phyloP scores from a whole-genome alignment of 1,140 invertebrate genomes.

The Lordiphosa mommai region DNA sequence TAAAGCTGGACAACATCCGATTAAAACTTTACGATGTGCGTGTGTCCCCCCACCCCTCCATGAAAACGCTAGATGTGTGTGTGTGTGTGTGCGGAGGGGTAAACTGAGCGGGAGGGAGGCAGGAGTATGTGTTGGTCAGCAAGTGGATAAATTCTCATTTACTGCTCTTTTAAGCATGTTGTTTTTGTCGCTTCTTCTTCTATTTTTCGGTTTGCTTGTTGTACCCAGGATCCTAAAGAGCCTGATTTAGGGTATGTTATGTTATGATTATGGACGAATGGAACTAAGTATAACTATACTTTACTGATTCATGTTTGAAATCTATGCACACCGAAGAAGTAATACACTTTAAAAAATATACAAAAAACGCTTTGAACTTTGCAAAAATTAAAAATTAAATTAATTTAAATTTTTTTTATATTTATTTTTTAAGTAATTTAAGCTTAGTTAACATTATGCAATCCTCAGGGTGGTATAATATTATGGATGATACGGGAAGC shows the following conservation, averaged over 20 bases:
- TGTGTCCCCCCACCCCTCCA: constrained; percentile 42
- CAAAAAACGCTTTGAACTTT: no score
- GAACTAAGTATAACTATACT: no score
- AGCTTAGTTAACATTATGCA: no score
- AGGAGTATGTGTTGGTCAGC: constrained; percentile 43
- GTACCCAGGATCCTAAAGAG: not conserved
- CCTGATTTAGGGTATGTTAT: not conserved
- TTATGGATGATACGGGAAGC: no score
- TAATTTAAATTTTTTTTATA: no score
- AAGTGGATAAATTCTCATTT: constrained; percentile 79
- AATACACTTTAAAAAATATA: no score
- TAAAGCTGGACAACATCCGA: constrained; percentile 78
- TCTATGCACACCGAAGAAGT: no score
- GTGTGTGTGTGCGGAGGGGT: constrained; percentile 2
- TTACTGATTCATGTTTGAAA: no score
- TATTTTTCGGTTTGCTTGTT: constrained; percentile 34
- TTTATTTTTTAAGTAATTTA: no score
- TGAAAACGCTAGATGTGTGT: constrained; percentile 6
- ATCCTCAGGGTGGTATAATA: no score
- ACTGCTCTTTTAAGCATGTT: constrained; percentile 78
- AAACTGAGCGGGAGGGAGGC: not conserved
- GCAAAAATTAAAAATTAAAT: no score
- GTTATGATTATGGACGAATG: not conserved
- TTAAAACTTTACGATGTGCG: constrained; percentile 78
- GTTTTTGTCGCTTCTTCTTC: constrained; percentile 59